Percentiles rank a stretch among this genome's conserved stretches.
These are phyloP conservation scores for Pomatostomus ruficeps DNA, from an alignment of 2,113 vertebrate genomes.

Conservation along the genomic window DNA sequence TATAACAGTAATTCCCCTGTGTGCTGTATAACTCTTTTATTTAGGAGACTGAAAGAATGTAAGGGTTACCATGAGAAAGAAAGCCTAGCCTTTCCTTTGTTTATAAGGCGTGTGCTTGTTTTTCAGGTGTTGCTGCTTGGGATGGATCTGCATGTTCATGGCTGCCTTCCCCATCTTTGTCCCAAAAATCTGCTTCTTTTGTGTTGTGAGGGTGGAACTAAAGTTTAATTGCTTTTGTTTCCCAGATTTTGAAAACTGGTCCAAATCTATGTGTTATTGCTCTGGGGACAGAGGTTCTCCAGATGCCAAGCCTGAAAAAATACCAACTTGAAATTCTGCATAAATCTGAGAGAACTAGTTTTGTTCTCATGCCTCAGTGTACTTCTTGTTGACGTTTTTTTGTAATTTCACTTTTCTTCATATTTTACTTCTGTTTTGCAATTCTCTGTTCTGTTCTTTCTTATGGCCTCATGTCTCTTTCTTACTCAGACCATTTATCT, in stretches of 20 bases:
- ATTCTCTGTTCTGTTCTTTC: background rate
- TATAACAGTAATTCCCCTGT: background rate
- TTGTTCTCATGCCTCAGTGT: background rate
- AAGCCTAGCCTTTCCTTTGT: background rate
- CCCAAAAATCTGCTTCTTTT: background rate
- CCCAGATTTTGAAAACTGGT: background rate
- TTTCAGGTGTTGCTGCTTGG: background rate
- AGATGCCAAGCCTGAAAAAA: background rate
- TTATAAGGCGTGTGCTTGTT: accelerated
- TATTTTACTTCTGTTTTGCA: background rate
- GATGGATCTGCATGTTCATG: accelerated
- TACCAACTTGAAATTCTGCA: background rate
- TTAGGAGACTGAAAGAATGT: background rate
- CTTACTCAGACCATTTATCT: background rate
- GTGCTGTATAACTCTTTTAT: background rate
- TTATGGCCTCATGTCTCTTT: background rate
- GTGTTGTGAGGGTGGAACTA: background rate
- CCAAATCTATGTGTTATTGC: background rate
- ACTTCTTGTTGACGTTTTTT: background rate
- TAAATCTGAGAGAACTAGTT: background rate
- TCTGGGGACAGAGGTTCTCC: background rate
- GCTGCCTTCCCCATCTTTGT: background rate
- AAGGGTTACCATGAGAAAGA: background rate
- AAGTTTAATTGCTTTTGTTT: background rate
- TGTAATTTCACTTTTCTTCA: background rate